Conservation (phyloP, 2,113 vertebrate genomes). For the Lophochroa leadbeateri region DNA sequence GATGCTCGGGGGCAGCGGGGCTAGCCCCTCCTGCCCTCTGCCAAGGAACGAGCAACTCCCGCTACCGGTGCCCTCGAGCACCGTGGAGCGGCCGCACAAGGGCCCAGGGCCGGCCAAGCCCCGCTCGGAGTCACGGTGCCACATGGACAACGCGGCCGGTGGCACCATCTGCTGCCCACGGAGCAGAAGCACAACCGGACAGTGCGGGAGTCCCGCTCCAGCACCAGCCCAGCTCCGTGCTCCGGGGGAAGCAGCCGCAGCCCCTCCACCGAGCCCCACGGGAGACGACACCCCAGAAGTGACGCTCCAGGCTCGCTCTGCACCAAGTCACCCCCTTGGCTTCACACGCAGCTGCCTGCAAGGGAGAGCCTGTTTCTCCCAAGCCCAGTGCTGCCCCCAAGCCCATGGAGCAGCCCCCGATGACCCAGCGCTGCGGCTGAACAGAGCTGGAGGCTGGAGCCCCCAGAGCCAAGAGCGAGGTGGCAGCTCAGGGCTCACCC, state of each 20-base stretch:
- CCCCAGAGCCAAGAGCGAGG: rapidly evolving
- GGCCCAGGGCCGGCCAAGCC: not conserved
- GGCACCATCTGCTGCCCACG: not conserved
- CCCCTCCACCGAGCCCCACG: rapidly evolving
- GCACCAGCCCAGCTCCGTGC: not conserved
- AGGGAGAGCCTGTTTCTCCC: not conserved
- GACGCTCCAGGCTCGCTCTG: rapidly evolving
- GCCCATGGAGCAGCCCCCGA: rapidly evolving
- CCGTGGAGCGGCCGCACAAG: rapidly evolving
- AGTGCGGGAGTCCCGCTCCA: rapidly evolving
- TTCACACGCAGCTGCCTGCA: rapidly evolving
- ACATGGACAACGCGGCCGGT: rapidly evolving
- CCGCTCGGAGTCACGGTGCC: not conserved
- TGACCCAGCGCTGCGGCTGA: rapidly evolving
- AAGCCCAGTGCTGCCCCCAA: not conserved
- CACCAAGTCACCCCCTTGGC: rapidly evolving
- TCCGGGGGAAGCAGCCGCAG: rapidly evolving
- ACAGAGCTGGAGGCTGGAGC: not conserved
- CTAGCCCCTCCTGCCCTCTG: not conserved
- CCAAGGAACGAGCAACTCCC: rapidly evolving
- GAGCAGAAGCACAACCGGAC: not conserved
- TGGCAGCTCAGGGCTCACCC: not conserved
- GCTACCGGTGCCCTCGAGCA: not conserved
- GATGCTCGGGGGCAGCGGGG: not conserved
- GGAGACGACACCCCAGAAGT: not conserved